A percentile compares a stretch with the other conserved stretches of the same genome.
Evolutionary conservation across 2,888 invertebrate genomes (phyloP).

Genomic region (Enchytraeus crypticus): DNA sequence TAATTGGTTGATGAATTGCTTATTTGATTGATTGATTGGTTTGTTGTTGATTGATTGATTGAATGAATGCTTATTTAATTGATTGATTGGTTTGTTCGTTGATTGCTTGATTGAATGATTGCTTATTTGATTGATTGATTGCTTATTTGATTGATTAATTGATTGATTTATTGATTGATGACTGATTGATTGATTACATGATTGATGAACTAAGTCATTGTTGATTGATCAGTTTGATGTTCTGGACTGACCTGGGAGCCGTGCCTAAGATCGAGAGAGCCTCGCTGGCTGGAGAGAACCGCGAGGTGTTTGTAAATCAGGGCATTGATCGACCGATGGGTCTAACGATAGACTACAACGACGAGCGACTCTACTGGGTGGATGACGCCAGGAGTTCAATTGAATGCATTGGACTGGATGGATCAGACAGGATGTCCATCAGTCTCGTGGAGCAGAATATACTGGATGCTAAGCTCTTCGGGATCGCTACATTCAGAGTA

Average conservation of each 20-base stretch:
- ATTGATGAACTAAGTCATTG: too few relatives aligned
- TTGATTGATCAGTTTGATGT: constrained; percentile 16
- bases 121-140: too few relatives aligned
- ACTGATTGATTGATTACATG: too few relatives aligned
- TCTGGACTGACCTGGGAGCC: constrained; percentile 19
- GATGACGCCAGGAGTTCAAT: constrained; percentile 16
- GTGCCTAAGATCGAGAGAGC: constrained; percentile 19
- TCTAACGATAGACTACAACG: constrained; percentile 17
- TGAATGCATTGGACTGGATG: constrained; percentile 5
- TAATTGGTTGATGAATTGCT: too few relatives aligned
- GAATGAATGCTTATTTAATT: too few relatives aligned
- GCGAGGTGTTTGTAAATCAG: constrained; percentile 6
- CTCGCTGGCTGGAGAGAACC: constrained; percentile 10
- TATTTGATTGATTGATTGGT: too few relatives aligned
- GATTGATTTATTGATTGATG: too few relatives aligned
- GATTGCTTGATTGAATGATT: too few relatives aligned
- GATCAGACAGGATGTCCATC: background rate
- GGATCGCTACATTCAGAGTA: constrained; percentile 17
- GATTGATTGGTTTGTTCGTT: too few relatives aligned
- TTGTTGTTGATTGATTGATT: too few relatives aligned
- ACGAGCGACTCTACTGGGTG: constrained; percentile 17
- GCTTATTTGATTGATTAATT: too few relatives aligned
- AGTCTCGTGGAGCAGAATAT: background rate
- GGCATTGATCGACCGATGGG: constrained; percentile 16
- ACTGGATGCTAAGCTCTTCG: constrained; percentile 3